phyloP scores from a whole-genome alignment of 1,140 invertebrate species.

The Hermetia illucens region DNA sequence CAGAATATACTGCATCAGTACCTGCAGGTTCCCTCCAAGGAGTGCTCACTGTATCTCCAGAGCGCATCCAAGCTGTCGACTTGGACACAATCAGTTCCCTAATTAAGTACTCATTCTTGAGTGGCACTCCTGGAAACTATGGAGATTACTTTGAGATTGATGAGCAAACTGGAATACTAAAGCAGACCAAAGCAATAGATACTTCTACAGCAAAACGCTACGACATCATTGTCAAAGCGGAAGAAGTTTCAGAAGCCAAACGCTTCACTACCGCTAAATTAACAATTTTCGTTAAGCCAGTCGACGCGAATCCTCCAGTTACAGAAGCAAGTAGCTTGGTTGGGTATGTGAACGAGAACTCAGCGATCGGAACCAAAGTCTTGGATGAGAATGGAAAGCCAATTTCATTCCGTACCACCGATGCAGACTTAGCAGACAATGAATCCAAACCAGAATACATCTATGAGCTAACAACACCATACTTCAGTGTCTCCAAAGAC shows the following conservation, averaged over 20 bases:
- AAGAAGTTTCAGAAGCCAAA: slow-evolving; percentile 61
- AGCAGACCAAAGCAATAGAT: slow-evolving; percentile 65
- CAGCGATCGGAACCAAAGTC: slow-evolving; percentile 67
- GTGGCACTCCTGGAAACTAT: slow-evolving; percentile 59
- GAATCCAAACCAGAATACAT: slow-evolving; percentile 60
- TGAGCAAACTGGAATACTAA: slow-evolving; percentile 58
- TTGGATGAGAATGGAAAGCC: slow-evolving; percentile 49
- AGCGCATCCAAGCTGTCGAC: slow-evolving; percentile 76
- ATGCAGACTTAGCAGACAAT: slow-evolving; percentile 66
- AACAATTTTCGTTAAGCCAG: slow-evolving; percentile 63
- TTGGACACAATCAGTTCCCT: slow-evolving; percentile 72
- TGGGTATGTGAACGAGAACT: slow-evolving; percentile 74
- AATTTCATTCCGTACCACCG: slow-evolving; percentile 56
- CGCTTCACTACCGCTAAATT: slow-evolving; percentile 70
- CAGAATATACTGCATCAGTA: slow-evolving; percentile 64
- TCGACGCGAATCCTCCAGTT: slow-evolving; percentile 70
- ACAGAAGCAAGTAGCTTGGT: slow-evolving; percentile 55
- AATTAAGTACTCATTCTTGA: slow-evolving; percentile 67
- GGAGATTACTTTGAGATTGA: slow-evolving; percentile 74
- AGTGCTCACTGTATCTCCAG: slow-evolving; percentile 66
- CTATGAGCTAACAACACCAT: slow-evolving; percentile 72
- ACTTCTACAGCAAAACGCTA: slow-evolving; percentile 48
- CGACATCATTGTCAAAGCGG: slow-evolving; percentile 61
- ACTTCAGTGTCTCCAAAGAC: slow-evolving; percentile 61
- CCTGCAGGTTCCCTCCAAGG: slow-evolving; percentile 67